phyloP scores from a whole-genome alignment of 2,888 invertebrate genomes.

The Tetheella fluctuosa region DNA sequence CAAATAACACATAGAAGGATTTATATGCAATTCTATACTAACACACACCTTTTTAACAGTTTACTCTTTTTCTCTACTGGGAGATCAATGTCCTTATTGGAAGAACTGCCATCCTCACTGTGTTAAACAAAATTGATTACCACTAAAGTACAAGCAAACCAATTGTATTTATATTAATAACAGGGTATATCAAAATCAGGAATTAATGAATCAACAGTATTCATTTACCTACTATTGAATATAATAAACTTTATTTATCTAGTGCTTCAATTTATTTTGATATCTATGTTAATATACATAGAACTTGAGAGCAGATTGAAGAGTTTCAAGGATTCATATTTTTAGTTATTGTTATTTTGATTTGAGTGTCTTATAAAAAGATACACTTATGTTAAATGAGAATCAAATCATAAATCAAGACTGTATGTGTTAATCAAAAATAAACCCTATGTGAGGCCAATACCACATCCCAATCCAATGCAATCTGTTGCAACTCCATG shows the following conservation, averaged over 20 bases:
- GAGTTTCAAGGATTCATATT: no score
- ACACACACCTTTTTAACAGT: constrained; percentile 46
- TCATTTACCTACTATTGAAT: constrained; percentile 12
- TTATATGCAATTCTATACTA: constrained; percentile 23
- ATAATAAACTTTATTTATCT: constrained; percentile 25
- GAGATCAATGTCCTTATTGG: constrained; percentile 35
- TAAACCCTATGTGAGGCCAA: no score
- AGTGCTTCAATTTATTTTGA: constrained; percentile 25
- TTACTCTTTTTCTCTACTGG: constrained; percentile 36
- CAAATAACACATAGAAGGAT: constrained; percentile 19
- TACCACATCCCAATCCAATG: no score
- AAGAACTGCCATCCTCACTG: constrained; percentile 41
- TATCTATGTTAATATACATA: not conserved
- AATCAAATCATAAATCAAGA: no score
- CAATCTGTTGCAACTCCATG: no score
- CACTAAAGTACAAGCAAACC: constrained; percentile 12
- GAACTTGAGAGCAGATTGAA: not conserved
- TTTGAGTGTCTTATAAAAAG: no score
- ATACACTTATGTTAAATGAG: no score
- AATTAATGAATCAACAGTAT: not conserved
- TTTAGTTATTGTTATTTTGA: no score
- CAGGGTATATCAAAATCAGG: not conserved
- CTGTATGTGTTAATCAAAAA: no score
- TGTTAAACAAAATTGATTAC: constrained; percentile 32
- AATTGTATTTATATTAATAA: not conserved